Evolutionary conservation across 2,888 invertebrate species (phyloP), one percentile per base, ranked within the genome.

Genomic region (Labia minor): DNA sequence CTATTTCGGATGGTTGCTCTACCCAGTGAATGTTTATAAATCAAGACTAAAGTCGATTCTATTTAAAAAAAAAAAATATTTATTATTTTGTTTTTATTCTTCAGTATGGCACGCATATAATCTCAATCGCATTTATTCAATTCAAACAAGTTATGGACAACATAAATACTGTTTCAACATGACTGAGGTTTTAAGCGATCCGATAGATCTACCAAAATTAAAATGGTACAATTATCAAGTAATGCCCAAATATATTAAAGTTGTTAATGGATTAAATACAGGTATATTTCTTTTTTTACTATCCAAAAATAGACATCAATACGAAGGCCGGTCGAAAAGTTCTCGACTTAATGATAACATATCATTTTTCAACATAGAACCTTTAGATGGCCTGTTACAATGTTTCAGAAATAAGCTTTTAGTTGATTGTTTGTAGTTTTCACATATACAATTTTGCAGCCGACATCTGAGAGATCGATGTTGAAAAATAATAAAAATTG

Each of bases 41-140:
- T 49, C 49, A 49, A 49, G 49, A n/a, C 49, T 49, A n/a, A 49
- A 49, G 49, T 49, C 16, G 49, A 49, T 49, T 49, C 16, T 49
- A 2, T 16, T 14, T 3, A 3, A 49, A n/a, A 10, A 3, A 3
- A 10, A 49, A 3, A 49, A 10, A 11, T 16, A 10, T 49, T 3
- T 49, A 16, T 49, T 49, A 11, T 49, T n/a, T 49, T 49, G 3
- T 49, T 4, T 49, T 49, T 49, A 8, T 11, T 33, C 11, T 33
- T 49, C 14, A 49, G 49, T 14, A 2, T 49, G 49, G 49, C n/a
- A 49, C 16, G 3, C 4, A 11, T 49, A 49, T 14, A 49, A 49
- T 14, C 3, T 49, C 3, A 49, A 4, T 3, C 14, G 49, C 3
- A 49, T 49, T 14, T 49, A 49, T 49, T n/a, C 16, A 49, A 11